A percentile compares a stretch with the other conserved stretches of the same genome.
These are phyloP conservation scores for Eulacestoma nigropectus DNA, from an alignment of 2,113 vertebrate genomes.

Conservation along the genomic window DNA sequence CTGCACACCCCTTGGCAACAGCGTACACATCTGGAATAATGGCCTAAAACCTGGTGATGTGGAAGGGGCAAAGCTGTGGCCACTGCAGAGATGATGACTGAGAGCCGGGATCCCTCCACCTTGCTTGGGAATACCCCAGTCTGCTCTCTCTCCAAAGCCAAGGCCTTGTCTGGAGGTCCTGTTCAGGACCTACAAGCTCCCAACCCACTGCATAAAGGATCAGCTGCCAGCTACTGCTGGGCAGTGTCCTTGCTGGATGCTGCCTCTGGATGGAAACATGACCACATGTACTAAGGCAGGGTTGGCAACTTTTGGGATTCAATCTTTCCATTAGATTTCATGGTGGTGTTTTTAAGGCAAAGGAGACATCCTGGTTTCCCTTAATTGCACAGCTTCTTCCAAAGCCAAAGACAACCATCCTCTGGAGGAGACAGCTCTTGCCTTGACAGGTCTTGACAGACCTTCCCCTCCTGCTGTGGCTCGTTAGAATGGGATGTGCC, in stretches of 20 bases:
- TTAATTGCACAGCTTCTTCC: neutral
- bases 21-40: neutral
- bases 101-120: neutral
- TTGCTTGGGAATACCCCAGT: neutral
- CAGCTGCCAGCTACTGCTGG: neutral
- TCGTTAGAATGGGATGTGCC: neutral
- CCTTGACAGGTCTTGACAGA: neutral
- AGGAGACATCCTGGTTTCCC: constrained; percentile 16
- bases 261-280: neutral
- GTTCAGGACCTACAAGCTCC: neutral
- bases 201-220: neutral
- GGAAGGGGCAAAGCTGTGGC: neutral
- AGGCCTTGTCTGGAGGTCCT: neutral
- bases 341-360: constrained; percentile 39
- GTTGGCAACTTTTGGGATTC: neutral
- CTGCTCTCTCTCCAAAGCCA: neutral
- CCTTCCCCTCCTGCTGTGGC: neutral
- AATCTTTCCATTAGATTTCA: neutral
- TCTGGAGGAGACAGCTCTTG: neutral
- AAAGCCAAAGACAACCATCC: neutral
- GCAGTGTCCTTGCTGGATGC: neutral
- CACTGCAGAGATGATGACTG: neutral
- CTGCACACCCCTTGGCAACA: neutral
- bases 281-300: constrained; percentile 29
- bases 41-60: neutral